Conservation (phyloP, 2,888 invertebrate species). For the Sinelater perroti region DNA sequence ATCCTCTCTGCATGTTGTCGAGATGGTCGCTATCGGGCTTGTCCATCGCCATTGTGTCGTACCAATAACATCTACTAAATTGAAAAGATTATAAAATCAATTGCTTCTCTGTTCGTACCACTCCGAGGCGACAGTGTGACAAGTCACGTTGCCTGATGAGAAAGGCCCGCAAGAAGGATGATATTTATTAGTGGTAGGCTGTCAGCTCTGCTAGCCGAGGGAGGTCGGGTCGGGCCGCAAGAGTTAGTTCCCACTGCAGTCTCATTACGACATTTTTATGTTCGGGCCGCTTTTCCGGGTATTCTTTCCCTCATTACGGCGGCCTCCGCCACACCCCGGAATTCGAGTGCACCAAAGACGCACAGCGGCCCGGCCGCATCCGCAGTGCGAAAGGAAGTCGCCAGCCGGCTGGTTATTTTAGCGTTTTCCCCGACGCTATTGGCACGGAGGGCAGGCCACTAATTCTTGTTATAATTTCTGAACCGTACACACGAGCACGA, state of each 20-base stretch:
- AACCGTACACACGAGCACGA: constrained; percentile 29
- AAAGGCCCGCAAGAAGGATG: constrained; percentile 35
- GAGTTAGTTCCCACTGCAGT: constrained; percentile 39
- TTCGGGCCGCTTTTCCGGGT: constrained; percentile 29
- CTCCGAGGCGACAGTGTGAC: constrained; percentile 52
- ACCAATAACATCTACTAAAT: constrained; percentile 63
- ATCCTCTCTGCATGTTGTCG: constrained; percentile 54
- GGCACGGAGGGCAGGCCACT: constrained; percentile 17
- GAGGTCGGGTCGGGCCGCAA: constrained; percentile 46
- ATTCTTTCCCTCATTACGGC: too few relatives aligned
- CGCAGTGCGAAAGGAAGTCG: too few relatives aligned
- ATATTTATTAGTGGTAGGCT: constrained; percentile 48
- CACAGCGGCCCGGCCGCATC: too few relatives aligned
- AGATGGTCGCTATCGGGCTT: constrained; percentile 54
- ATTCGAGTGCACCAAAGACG: too few relatives aligned
- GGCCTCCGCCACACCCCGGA: too few relatives aligned
- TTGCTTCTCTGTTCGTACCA: constrained; percentile 54
- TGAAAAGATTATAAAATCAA: constrained; percentile 64
- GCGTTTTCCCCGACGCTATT: constrained; percentile 7
- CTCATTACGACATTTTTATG: constrained; percentile 42
- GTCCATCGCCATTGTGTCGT: constrained; percentile 62
- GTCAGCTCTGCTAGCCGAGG: constrained; percentile 42
- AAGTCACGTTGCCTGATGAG: constrained; percentile 32
- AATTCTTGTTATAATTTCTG: constrained; percentile 32
- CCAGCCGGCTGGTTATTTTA: too few relatives aligned